Conservation (phyloP, 2,113 vertebrate genomes). For the Pimephales promelas region DNA sequence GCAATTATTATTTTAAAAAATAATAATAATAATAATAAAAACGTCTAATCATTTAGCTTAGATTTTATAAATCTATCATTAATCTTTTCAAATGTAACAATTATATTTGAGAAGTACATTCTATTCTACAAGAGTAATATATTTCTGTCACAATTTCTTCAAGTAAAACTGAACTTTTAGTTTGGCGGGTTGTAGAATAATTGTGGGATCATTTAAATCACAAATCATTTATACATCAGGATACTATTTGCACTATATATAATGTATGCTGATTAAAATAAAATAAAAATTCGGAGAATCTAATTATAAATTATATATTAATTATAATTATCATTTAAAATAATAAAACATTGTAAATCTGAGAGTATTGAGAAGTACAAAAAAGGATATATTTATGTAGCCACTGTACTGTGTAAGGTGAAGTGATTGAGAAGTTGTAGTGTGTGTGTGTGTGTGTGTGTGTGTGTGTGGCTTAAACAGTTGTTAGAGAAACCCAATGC, state of each 20-base stretch:
- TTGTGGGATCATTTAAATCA: background rate
- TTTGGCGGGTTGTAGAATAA: background rate
- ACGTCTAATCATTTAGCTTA: too few species aligned
- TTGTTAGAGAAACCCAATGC: slow-evolving; percentile 49
- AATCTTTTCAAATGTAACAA: background rate
- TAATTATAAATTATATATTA: too few species aligned
- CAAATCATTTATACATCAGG: background rate
- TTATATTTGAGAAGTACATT: background rate
- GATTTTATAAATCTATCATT: background rate
- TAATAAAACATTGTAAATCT: background rate
- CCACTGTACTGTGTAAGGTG: background rate
- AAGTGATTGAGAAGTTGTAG: background rate
- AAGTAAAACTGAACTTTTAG: background rate
- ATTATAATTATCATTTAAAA: background rate
- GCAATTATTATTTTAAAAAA: too few species aligned
- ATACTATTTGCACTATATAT: background rate
- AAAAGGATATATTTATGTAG: background rate
- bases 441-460: slow-evolving; percentile 29
- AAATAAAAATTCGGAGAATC: background rate
- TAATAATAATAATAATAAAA: too few species aligned
- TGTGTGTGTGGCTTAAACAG: slow-evolving; percentile 30
- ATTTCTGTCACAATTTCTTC: background rate
- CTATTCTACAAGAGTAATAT: background rate
- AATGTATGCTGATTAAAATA: background rate
- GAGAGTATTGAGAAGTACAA: too few species aligned